A percentile compares a stretch with the other conserved stretches of the same genome.
Conservation (phyloP, 1,140 invertebrate genomes). For the Hetaerina americana region DNA sequence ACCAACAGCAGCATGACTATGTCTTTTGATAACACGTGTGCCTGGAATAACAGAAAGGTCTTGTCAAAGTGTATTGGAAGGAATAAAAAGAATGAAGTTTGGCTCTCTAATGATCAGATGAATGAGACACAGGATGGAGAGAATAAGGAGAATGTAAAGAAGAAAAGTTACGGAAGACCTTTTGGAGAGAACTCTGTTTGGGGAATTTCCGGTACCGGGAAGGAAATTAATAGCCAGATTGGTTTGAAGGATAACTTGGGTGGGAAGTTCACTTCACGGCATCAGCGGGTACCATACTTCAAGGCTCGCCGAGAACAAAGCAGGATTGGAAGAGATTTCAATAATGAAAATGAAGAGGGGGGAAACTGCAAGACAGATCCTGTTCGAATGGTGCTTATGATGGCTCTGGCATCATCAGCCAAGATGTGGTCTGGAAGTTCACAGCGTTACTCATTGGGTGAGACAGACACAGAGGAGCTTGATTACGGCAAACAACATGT, state of each 20-base stretch:
- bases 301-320: not conserved
- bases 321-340: not conserved
- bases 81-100: conserved; percentile 15
- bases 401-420: not conserved
- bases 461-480: conserved; percentile 12
- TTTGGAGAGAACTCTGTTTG: not conserved
- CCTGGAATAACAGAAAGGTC: conserved; percentile 13
- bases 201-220: conserved; percentile 17
- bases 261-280: conserved; percentile 7
- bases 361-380: not conserved
- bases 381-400: not conserved
- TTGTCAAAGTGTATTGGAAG: conserved; percentile 10
- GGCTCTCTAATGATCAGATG: not conserved
- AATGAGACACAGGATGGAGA: conserved; percentile 13
- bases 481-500: not conserved
- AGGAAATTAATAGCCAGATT: not conserved
- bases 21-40: conserved; percentile 5
- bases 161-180: not conserved
- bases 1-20: not conserved
- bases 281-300: conserved; percentile 9
- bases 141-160: conserved; percentile 16
- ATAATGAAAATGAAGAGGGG: not conserved
- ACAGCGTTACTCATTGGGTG: not conserved
- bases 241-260: not conserved
- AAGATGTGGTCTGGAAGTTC: not conserved